These are phyloP conservation scores for Tetramorium simillimum DNA, from an alignment of 1,140 invertebrate genomes.

Conservation along the genomic window DNA sequence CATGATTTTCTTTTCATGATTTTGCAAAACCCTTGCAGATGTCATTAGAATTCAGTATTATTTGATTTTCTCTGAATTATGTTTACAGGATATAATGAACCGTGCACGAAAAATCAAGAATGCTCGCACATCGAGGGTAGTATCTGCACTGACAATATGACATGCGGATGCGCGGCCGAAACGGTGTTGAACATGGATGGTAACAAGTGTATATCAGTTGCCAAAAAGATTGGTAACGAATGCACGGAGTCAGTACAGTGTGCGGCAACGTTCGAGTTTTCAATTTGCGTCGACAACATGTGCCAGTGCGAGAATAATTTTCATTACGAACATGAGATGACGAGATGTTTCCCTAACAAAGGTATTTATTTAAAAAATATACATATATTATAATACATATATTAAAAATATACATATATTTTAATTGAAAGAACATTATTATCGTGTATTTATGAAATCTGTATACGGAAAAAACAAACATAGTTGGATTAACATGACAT, in stretches of 20 bases:
- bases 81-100: slow-evolving; percentile 10
- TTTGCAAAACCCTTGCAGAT: not conserved
- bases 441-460: too few species aligned
- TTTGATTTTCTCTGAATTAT: not conserved
- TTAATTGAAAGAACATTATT: too few species aligned
- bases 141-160: not conserved
- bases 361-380: not conserved
- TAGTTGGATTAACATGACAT: too few species aligned
- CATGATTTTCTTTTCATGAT: not conserved
- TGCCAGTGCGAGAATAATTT: slow-evolving; percentile 35
- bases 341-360: slow-evolving; percentile 29
- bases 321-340: slow-evolving; percentile 48
- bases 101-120: slow-evolving; percentile 47
- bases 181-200: not conserved
- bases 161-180: slow-evolving; percentile 35
- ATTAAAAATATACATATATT: too few species aligned
- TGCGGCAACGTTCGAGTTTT: not conserved
- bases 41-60: not conserved
- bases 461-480: too few species aligned
- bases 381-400: too few species aligned
- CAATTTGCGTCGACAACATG: slow-evolving; percentile 13
- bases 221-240: not conserved
- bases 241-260: slow-evolving; percentile 60
- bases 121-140: slow-evolving; percentile 40
- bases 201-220: slow-evolving; percentile 44